Conservation (phyloP, 2,797 vertebrate genomes). For the Sphaeramia orbicularis region DNA sequence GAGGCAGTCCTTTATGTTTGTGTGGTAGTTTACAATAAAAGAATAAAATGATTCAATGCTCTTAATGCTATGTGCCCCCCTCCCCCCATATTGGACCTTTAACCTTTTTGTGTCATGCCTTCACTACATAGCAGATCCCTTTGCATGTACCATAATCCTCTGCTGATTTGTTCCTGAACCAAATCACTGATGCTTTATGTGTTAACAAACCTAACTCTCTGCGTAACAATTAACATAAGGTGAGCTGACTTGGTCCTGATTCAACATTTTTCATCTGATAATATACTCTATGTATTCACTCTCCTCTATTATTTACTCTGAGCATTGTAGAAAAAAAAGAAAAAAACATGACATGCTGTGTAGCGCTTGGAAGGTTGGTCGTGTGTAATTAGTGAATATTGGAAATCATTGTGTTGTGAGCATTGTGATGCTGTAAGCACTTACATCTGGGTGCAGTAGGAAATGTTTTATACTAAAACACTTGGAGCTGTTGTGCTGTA, state of each 20-base stretch:
- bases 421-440: neutral
- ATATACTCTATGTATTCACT: slow-evolving; percentile 14
- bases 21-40: too few relatives aligned
- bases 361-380: neutral
- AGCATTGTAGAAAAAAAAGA: slow-evolving; percentile 4
- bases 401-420: neutral
- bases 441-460: neutral
- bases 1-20: too few relatives aligned
- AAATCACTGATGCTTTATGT: slow-evolving; percentile 2
- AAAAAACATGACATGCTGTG: neutral
- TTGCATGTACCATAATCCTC: slow-evolving; percentile 29
- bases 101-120: neutral
- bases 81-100: too few relatives aligned
- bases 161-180: neutral
- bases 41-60: too few relatives aligned
- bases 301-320: slow-evolving; percentile 43
- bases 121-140: slow-evolving; percentile 4
- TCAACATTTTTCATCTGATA: neutral
- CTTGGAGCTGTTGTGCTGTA: neutral
- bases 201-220: slow-evolving; percentile 17
- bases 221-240: neutral
- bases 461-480: neutral
- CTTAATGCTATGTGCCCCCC: too few relatives aligned
- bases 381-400: neutral
- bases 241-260: slow-evolving; percentile 9